Conservation (phyloP, 2,113 vertebrate species). For the Aegypius monachus region DNA sequence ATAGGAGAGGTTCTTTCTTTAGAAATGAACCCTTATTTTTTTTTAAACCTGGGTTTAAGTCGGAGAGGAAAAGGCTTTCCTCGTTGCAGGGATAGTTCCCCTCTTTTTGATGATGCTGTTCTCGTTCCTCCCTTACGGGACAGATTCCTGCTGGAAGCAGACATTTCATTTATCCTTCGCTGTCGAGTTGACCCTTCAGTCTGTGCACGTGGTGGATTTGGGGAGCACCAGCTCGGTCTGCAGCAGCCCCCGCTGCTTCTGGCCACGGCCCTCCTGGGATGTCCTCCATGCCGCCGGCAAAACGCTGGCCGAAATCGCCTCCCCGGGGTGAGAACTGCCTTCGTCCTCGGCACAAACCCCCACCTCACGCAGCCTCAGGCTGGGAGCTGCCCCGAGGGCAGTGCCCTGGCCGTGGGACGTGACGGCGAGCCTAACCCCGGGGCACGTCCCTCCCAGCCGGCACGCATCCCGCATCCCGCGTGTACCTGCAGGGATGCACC, state of each 20-base stretch:
- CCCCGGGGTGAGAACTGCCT: not conserved
- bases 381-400: not conserved
- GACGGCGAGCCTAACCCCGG: fast-evolving
- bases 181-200: not conserved
- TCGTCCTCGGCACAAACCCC: not conserved
- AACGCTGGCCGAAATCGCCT: fast-evolving
- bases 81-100: not conserved
- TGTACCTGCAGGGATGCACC: not conserved
- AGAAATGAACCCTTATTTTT: not conserved
- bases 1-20: not conserved
- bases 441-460: not conserved
- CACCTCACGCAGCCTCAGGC: not conserved
- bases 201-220: not conserved
- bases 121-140: not conserved
- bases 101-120: not conserved
- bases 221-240: not conserved
- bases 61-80: not conserved
- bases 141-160: not conserved
- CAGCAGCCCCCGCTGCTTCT: not conserved
- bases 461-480: not conserved
- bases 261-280: not conserved
- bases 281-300: fast-evolving
- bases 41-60: not conserved
- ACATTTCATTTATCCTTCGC: not conserved
- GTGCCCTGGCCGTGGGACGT: fast-evolving